Evolutionary conservation across 2,113 vertebrate species (phyloP).

Genomic region (Erythrocercus mccallii): DNA sequence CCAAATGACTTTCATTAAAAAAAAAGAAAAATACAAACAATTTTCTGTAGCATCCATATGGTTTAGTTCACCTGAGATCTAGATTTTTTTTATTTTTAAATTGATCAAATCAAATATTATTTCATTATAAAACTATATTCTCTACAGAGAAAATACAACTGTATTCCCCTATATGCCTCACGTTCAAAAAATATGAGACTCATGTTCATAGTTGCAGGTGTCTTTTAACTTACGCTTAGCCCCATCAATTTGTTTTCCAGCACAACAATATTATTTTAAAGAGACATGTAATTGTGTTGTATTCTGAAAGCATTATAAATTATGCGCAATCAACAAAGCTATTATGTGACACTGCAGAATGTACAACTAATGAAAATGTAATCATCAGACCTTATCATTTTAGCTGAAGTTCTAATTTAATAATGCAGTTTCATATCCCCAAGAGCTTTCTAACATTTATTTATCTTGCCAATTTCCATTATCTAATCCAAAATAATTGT

Average conservation of each 20-base stretch:
- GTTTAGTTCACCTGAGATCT: background rate
- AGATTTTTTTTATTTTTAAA: background rate
- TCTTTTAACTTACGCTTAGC: background rate
- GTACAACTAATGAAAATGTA: constrained; percentile 57
- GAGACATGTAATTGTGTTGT: background rate
- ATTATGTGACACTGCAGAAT: constrained; percentile 31
- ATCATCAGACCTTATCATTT: constrained; percentile 56
- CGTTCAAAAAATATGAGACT: background rate
- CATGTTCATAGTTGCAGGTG: background rate
- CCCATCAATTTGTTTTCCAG: background rate
- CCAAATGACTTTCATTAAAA: background rate
- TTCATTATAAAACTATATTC: background rate
- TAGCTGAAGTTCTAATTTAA: constrained; percentile 67
- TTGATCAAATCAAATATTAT: background rate
- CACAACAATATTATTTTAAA: background rate
- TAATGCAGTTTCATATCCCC: constrained; percentile 46
- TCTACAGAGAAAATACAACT: background rate
- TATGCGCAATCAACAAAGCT: constrained; percentile 46
- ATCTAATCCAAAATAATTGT: constrained; percentile 58
- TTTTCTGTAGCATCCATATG: background rate
- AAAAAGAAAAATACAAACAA: background rate
- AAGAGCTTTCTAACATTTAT: constrained; percentile 35
- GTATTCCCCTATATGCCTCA: background rate
- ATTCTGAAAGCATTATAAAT: constrained; percentile 34
- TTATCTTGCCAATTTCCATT: constrained; percentile 58